These are phyloP conservation scores for Virgularia gustaviana DNA, from an alignment of 92 coral and sea anemone genomes.

Conservation along the genomic window DNA sequence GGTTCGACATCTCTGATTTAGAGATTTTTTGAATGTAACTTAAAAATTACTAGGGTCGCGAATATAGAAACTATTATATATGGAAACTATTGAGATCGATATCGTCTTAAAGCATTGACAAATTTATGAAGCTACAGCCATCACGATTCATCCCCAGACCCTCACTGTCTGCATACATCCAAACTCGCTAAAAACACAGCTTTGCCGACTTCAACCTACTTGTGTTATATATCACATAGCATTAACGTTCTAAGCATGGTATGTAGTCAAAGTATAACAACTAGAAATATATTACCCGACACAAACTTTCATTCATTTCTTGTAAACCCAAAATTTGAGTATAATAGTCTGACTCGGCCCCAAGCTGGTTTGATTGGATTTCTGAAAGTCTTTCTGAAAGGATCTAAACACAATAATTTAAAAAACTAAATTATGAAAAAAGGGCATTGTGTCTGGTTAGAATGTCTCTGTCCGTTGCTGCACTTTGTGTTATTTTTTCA, in stretches of 20 bases:
- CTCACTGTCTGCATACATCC: no score
- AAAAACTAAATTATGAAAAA: constrained; percentile 5
- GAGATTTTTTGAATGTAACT: no score
- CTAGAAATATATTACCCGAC: constrained; percentile 55
- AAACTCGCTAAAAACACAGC: no score
- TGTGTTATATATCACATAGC: background rate
- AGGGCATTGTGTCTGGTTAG: background rate
- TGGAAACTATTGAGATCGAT: no score
- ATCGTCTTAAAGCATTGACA: no score
- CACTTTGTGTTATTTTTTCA: no score
- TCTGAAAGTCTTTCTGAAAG: constrained; percentile 84
- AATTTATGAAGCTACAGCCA: no score
- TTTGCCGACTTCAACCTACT: background rate
- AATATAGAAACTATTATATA: no score
- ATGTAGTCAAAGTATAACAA: background rate
- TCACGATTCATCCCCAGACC: no score
- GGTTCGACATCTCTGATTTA: no score
- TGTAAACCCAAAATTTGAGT: constrained; percentile 83
- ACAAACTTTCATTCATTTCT: constrained; percentile 74
- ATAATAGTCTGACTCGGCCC: constrained; percentile 80
- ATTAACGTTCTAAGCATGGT: background rate
- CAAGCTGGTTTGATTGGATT: constrained; percentile 83
- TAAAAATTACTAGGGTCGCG: no score
- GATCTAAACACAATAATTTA: constrained; percentile 42
- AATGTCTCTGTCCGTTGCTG: no score